These are phyloP conservation scores for Hiodon tergisus DNA, from an alignment of 2,113 vertebrate species.

Conservation along the genomic window DNA sequence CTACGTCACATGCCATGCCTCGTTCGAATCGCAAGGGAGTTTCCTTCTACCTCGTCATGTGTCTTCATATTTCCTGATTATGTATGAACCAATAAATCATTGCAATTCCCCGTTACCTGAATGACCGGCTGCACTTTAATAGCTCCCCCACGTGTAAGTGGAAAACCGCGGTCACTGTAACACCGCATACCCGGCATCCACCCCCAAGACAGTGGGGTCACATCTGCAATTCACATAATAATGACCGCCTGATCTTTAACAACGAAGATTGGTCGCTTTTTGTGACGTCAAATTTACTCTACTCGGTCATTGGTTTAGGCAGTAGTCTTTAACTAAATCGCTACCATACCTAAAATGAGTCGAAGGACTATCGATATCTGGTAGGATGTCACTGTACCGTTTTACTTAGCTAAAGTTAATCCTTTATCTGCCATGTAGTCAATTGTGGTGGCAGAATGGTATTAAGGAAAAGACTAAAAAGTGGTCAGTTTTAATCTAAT, in stretches of 20 bases:
- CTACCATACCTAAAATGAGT: slow-evolving; percentile 19
- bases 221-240: neutral
- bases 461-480: slow-evolving; percentile 53
- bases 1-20: no score
- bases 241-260: neutral
- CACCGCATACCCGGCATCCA: neutral
- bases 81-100: no score
- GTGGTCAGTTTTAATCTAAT: slow-evolving; percentile 28
- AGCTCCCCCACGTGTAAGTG: neutral
- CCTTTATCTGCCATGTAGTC: slow-evolving; percentile 16
- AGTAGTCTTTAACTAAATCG: slow-evolving; percentile 24
- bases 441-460: slow-evolving; percentile 44
- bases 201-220: slow-evolving; percentile 15
- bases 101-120: no score
- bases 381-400: neutral
- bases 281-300: neutral
- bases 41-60: no score
- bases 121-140: no score
- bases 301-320: slow-evolving; percentile 40
- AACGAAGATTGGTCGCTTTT: slow-evolving; percentile 35
- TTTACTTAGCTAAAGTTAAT: slow-evolving; percentile 27
- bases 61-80: no score
- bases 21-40: no score
- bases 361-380: neutral
- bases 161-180: neutral